Evolutionary conservation across 2,113 vertebrate species (phyloP).

Genomic region (Platichthys flesus): DNA sequence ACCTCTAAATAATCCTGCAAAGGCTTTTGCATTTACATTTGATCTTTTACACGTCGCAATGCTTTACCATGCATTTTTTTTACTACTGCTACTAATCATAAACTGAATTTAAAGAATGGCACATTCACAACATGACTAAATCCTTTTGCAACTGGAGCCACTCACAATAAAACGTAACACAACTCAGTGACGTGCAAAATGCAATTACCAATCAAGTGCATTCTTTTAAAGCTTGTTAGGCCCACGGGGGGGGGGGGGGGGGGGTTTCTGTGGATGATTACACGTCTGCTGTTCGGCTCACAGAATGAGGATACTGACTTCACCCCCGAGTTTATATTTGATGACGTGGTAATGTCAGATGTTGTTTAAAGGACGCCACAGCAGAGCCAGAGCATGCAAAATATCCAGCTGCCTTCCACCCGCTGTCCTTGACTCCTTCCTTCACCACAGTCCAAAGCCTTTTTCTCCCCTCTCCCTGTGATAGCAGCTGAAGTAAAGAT

Average conservation of each 20-base stretch:
- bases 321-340: slow-evolving; percentile 14
- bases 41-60: too few relatives aligned
- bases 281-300: slow-evolving; percentile 14
- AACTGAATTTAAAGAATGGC: neutral
- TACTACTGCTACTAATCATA: neutral
- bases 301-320: neutral
- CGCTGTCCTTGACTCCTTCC: neutral
- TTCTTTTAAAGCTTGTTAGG: neutral
- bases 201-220: neutral
- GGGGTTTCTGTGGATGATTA: slow-evolving; percentile 5
- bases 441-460: neutral
- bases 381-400: neutral
- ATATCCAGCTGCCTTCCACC: neutral
- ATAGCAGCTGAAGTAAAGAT: slow-evolving; percentile 35
- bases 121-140: neutral
- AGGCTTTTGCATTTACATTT: neutral
- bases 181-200: neutral
- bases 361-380: neutral
- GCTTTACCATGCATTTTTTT: neutral
- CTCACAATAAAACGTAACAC: neutral
- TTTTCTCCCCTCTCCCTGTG: slow-evolving; percentile 17
- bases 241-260: neutral
- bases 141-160: neutral
- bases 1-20: neutral
- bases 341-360: slow-evolving; percentile 8